phyloP scores from a whole-genome alignment of 2,888 invertebrate species.

The Spodoptera exigua region DNA sequence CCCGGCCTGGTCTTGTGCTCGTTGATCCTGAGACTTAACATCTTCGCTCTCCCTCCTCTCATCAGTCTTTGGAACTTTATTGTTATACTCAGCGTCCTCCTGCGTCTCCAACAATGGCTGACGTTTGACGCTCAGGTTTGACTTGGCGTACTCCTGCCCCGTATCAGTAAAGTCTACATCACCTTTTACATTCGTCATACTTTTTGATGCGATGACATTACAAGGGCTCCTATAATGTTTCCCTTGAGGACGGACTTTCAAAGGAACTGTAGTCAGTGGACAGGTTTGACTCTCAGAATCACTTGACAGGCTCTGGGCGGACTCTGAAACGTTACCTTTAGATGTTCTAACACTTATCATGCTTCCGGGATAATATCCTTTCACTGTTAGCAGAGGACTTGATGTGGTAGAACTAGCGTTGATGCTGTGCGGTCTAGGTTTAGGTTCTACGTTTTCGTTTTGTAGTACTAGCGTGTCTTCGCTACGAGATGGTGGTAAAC shows the following conservation, averaged over 20 bases:
- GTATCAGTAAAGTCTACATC: conserved; percentile 83
- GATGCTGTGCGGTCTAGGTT: conserved; percentile 89
- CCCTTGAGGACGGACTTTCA: conserved; percentile 87
- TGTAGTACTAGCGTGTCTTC: conserved; percentile 92
- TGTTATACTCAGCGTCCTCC: conserved; percentile 84
- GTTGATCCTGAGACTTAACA: conserved; percentile 75
- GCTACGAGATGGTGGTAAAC: conserved; percentile 93
- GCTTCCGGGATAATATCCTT: conserved; percentile 90
- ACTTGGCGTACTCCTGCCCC: conserved; percentile 78
- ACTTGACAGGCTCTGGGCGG: conserved; percentile 91
- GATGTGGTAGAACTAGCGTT: conserved; percentile 91
- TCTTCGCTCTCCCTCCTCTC: conserved; percentile 73
- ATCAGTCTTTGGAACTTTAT: conserved; percentile 87
- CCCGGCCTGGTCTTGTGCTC: conserved; percentile 84
- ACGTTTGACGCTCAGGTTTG: conserved; percentile 81
- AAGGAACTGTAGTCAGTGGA: conserved; percentile 87
- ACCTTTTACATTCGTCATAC: conserved; percentile 90
- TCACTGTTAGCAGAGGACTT: conserved; percentile 91
- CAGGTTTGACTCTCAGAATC: conserved; percentile 90
- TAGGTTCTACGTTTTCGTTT: conserved; percentile 79
- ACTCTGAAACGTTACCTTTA: conserved; percentile 90
- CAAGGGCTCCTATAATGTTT: conserved; percentile 78
- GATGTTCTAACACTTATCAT: conserved; percentile 90
- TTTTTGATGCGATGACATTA: conserved; percentile 88
- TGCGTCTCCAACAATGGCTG: conserved; percentile 84